These are phyloP conservation scores for Diplodus puntazzo DNA, from an alignment of 2,797 vertebrate genomes.

Conservation along the genomic window DNA sequence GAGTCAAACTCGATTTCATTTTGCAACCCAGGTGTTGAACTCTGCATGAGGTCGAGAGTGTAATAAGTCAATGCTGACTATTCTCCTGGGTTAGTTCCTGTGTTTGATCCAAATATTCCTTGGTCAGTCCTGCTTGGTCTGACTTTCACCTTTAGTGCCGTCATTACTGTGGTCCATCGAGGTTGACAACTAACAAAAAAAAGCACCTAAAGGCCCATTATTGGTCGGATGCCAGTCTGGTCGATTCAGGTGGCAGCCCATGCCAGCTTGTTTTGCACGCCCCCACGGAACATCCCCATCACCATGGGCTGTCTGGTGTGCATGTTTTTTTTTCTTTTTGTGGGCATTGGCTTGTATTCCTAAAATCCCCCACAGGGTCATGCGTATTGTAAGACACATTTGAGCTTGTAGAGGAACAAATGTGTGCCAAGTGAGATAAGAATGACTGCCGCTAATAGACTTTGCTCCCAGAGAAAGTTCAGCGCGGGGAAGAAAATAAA, in stretches of 20 bases:
- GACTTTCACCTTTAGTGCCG: too few relatives aligned
- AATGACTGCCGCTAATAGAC: slow-evolving; percentile 72
- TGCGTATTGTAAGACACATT: slow-evolving; percentile 65
- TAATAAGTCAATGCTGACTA: too few relatives aligned
- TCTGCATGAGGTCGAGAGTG: too few relatives aligned
- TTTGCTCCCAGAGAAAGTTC: slow-evolving; percentile 72
- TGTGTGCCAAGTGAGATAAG: slow-evolving; percentile 77
- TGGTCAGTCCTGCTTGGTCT: too few relatives aligned
- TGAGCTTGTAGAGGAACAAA: slow-evolving; percentile 71
- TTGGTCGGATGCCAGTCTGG: too few relatives aligned
- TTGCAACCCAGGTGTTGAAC: too few relatives aligned
- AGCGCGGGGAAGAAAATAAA: slow-evolving; percentile 59
- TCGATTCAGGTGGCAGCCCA: background rate
- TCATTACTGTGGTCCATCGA: too few relatives aligned
- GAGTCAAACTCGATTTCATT: too few relatives aligned
- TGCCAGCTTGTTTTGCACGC: slow-evolving; percentile 13
- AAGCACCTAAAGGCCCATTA: too few relatives aligned
- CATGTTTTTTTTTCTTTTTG: slow-evolving; percentile 39
- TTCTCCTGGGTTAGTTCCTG: too few relatives aligned
- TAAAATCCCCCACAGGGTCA: slow-evolving; percentile 52
- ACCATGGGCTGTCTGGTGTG: slow-evolving; percentile 1
- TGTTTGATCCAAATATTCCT: too few relatives aligned
- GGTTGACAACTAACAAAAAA: too few relatives aligned
- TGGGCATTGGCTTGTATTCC: slow-evolving; percentile 47
- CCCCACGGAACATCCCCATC: slow-evolving; percentile 15